Conservation (phyloP, 1,140 invertebrate species). For the Pogonomyrmex californicus region DNA sequence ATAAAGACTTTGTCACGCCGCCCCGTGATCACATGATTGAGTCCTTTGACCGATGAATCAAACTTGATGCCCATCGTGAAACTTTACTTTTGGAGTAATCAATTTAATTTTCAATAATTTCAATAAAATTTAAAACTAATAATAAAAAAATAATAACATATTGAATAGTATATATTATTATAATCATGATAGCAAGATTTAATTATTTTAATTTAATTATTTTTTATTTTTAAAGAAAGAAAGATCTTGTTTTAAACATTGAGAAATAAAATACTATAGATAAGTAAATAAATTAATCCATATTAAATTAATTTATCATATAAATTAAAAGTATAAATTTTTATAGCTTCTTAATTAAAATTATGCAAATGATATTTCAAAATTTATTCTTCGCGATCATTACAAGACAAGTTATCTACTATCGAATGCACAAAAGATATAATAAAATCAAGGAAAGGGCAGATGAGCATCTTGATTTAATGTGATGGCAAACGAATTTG, state of each 20-base stretch:
- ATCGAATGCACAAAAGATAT: neutral
- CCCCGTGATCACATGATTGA: slow-evolving; percentile 74
- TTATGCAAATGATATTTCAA: slow-evolving; percentile 4
- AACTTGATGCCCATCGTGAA: slow-evolving; percentile 23
- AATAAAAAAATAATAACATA: slow-evolving; percentile 20
- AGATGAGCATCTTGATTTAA: slow-evolving; percentile 64
- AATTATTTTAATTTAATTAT: neutral
- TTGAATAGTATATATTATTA: neutral
- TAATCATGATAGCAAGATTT: neutral
- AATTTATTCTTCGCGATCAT: slow-evolving; percentile 11
- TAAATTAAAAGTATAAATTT: neutral
- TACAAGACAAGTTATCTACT: neutral
- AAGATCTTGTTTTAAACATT: neutral
- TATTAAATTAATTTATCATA: neutral
- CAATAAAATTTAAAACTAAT: neutral
- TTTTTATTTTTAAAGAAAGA: neutral
- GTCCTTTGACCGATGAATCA: slow-evolving; percentile 78
- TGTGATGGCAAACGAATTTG: slow-evolving; percentile 69
- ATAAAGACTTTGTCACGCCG: slow-evolving; percentile 80
- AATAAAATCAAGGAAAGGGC: slow-evolving; percentile 24
- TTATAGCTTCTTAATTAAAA: neutral
- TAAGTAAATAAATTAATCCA: no score
- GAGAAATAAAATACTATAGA: neutral
- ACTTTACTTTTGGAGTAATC: slow-evolving; percentile 27
- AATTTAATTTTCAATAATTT: slow-evolving; percentile 20